Conservation (phyloP, 2,113 vertebrate genomes). For the Lota lota region DNA sequence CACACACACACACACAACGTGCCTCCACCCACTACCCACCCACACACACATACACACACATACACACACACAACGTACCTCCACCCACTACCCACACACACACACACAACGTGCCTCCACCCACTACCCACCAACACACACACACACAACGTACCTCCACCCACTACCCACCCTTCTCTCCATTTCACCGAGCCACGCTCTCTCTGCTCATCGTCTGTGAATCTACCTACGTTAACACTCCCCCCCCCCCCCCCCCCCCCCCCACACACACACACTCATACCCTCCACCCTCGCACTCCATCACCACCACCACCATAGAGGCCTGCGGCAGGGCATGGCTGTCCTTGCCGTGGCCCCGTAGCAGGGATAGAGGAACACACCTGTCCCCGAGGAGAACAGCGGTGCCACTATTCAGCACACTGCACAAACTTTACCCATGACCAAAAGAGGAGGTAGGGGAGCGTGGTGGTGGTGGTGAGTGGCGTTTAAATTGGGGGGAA, state of each 20-base stretch:
- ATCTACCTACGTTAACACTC: slow-evolving; percentile 30
- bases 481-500: slow-evolving; percentile 9
- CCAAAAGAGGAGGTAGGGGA: neutral
- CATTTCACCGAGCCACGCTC: slow-evolving; percentile 55
- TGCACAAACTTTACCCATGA: slow-evolving; percentile 42
- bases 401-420: slow-evolving; percentile 38
- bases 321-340: slow-evolving; percentile 50
- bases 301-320: slow-evolving; percentile 22
- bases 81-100: no score
- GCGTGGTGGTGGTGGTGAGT: slow-evolving; percentile 19
- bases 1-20: no score
- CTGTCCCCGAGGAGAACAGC: slow-evolving; percentile 13
- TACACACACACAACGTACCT: no score
- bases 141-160: neutral
- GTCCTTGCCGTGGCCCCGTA: slow-evolving; percentile 61
- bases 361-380: slow-evolving; percentile 27
- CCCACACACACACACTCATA: slow-evolving; percentile 22
- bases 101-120: no score
- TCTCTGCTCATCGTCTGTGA: slow-evolving; percentile 27
- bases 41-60: no score
- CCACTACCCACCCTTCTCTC: slow-evolving; percentile 52
- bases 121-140: no score
- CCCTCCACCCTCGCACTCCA: slow-evolving; percentile 33
- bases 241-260: slow-evolving; percentile 40
- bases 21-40: no score